Evolutionary conservation across 2,888 invertebrate genomes (phyloP), one percentile per base, ranked within the genome.

Genomic region (Tuberolachnus salignus): DNA sequence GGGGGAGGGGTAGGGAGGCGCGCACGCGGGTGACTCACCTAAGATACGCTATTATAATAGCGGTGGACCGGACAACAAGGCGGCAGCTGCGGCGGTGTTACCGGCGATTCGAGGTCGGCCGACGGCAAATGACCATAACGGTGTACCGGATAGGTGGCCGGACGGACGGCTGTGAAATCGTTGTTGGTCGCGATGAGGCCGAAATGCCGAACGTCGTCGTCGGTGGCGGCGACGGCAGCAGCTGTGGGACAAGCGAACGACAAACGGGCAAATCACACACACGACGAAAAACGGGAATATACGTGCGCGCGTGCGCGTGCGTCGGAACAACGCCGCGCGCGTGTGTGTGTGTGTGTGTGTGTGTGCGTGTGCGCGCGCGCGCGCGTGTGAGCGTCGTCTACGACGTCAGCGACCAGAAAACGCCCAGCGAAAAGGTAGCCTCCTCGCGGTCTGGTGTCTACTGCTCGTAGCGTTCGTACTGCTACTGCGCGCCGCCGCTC

Each of bases 391-490:
- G 34, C 34, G 34, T 34, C n/a, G 34, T 34, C 34, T 34, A 34
- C 34, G 34, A 34, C 34, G 34, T 34, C 34, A 34, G 34, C 26
- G 69, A 34, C 14, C 19, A 21, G 21, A 55, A 53, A 53, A 69
- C 69, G 69, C 69, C 69, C 69, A 55, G 69, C 53, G n/a, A n/a
- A n/a, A n/a, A n/a, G 34, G 34, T 34, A 6, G 34, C 34, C 3
- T 4, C 34, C 3, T 3, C 3, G 34, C 34, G 34, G 34, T 34
- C 34, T 6, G 34, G 53, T 16, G 64, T 64, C 64, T 23, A 11
- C 64, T 16, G 3, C 14, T 16, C 11, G 26, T n/a, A n/a, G n/a
- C n/a, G n/a, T n/a, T 1, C 6, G 26, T 34, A 34, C n/a, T 13
- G 34, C 19, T 3, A 21, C 42, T 42, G 34, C 42, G 19, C 61